Base-by-base conservation (phyloP, 2,888 invertebrate species). In the Helobdella robusta region DNA sequence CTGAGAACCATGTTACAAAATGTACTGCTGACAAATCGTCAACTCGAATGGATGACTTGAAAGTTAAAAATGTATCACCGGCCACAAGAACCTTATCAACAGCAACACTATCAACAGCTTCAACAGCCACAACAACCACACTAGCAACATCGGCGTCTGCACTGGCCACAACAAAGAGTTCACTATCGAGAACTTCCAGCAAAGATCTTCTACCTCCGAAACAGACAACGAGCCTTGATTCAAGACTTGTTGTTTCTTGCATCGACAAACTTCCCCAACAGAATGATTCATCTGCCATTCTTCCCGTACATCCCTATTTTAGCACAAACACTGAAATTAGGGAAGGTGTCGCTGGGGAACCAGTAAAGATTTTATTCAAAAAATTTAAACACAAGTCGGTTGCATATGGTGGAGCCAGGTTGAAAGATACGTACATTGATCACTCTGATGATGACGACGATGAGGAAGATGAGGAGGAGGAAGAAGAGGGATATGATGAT, bases 381-480 rank as follows among this genome's bases (percentile, higher is more conserved):
- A n/a, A n/a, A n/a, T n/a, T n/a, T n/a, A n/a, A n/a, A n/a, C n/a
- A 28, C 32, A n/a, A n/a, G 20, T 56, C 56, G 32, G 28, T n/a
- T n/a, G 23, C 25, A 11, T 28, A 15, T 20, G 28, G n/a, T 3
- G 52, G 56, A 3, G 56, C 56, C 32, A 25, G 56, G n/a, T 25
- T 30, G 18, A 56, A 56, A 28, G 56, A 56, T 18, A 56, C 30
- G 28, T 56, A 56, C 56, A 56, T 56, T 2, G 32, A 56, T 56
- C 56, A 30, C 32, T 56, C 56, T 5, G 56, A 56, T n/a, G 32
- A 32, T 56, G 56, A 32, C 6, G 56, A 56, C n/a, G 56, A 56
- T 20, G 23, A 11, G n/a, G n/a, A n/a, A n/a, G n/a, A n/a, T n/a
- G n/a, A n/a, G n/a, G n/a, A n/a, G n/a, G n/a, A n/a, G n/a, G n/a